Conservation (phyloP, 2,888 invertebrate genomes). For the Drosophila villosipedis region DNA sequence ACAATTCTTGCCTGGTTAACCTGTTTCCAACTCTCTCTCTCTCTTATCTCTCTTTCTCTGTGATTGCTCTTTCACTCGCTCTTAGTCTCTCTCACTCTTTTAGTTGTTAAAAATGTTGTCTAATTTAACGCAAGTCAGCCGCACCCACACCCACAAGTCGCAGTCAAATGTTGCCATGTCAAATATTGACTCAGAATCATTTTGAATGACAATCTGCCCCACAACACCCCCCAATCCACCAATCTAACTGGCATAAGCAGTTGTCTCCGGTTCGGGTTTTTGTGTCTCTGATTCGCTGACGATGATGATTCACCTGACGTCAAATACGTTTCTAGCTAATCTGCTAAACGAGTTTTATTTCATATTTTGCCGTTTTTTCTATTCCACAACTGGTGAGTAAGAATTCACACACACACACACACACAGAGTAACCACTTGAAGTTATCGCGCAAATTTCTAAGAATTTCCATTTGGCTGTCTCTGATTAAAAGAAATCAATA, state of each 20-base stretch:
- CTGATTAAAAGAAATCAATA: slow-evolving; percentile 73
- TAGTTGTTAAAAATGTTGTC: slow-evolving; percentile 20
- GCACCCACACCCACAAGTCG: slow-evolving; percentile 22
- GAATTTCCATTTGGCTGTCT: slow-evolving; percentile 54
- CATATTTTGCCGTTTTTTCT: slow-evolving; percentile 44
- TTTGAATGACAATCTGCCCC: slow-evolving; percentile 45
- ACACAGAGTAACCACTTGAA: slow-evolving; percentile 24
- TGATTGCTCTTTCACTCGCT: background rate
- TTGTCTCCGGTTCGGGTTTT: background rate
- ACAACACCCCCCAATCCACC: background rate
- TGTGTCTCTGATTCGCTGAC: slow-evolving; percentile 15
- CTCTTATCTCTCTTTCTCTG: background rate
- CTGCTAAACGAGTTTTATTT: slow-evolving; percentile 66
- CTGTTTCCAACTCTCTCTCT: slow-evolving; percentile 36
- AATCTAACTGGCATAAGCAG: background rate
- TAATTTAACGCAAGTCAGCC: slow-evolving; percentile 40
- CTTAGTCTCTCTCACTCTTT: background rate
- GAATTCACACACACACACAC: slow-evolving; percentile 5
- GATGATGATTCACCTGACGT: slow-evolving; percentile 54
- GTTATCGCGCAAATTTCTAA: slow-evolving; percentile 61
- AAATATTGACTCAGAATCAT: slow-evolving; percentile 59
- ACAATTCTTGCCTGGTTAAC: slow-evolving; percentile 56
- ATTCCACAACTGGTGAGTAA: slow-evolving; percentile 42
- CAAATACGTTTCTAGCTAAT: slow-evolving; percentile 40
- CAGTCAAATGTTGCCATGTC: slow-evolving; percentile 20